phyloP scores from a whole-genome alignment of 2,888 invertebrate genomes.

The Lasioglossum pauxillum region DNA sequence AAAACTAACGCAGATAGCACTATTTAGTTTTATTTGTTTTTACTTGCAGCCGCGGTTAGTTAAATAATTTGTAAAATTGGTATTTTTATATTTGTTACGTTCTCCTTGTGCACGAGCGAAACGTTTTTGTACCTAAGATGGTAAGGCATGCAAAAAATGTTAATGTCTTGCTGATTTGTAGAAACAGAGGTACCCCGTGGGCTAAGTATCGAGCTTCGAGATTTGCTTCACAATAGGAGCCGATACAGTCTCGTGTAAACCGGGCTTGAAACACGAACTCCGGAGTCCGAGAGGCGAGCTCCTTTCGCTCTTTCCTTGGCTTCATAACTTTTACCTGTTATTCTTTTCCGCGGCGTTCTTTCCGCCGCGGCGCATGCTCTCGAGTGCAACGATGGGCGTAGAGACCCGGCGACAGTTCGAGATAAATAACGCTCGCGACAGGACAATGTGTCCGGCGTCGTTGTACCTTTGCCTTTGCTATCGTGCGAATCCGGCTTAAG shows the following conservation, averaged over 20 bases:
- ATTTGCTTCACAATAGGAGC: constrained; percentile 45
- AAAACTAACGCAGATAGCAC: no score
- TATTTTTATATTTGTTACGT: no score
- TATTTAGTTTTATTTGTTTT: no score
- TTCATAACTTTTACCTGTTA: constrained; percentile 55
- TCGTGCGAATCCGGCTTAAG: constrained; percentile 63
- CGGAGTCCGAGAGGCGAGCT: constrained; percentile 20
- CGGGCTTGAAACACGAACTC: constrained; percentile 19
- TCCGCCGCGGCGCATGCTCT: constrained; percentile 27
- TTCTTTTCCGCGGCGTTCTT: constrained; percentile 38
- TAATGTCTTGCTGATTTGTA: no score
- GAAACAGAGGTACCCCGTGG: background rate
- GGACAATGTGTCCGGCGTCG: constrained; percentile 71
- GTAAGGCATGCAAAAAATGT: no score
- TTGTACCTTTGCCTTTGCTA: constrained; percentile 57
- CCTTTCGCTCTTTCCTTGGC: constrained; percentile 44
- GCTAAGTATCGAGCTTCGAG: constrained; percentile 19
- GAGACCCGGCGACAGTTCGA: constrained; percentile 66
- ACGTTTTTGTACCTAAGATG: no score
- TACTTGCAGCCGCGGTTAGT: no score
- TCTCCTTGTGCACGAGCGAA: no score
- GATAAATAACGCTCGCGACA: constrained; percentile 72
- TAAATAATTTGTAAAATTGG: no score
- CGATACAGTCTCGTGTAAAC: constrained; percentile 29
- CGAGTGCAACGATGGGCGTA: constrained; percentile 58